phyloP scores from a whole-genome alignment of 2,888 invertebrate genomes.

The Cacoxenus indagator region DNA sequence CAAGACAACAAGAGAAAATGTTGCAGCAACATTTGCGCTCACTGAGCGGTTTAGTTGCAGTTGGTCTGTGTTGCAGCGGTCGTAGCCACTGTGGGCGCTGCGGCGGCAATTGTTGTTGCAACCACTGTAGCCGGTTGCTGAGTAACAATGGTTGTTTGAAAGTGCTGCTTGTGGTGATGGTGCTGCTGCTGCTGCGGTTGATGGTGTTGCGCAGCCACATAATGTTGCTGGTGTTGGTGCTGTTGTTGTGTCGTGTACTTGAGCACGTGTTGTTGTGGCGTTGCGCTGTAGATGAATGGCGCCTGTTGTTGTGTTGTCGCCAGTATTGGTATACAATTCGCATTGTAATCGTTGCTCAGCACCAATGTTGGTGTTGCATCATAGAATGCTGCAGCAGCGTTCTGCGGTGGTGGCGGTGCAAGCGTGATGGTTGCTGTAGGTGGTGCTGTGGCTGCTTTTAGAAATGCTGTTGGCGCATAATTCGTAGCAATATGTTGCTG shows the following conservation, averaged over 20 bases:
- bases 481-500: slow-evolving; percentile 16
- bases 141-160: slow-evolving; percentile 43
- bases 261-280: slow-evolving; percentile 51
- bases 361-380: slow-evolving; percentile 61
- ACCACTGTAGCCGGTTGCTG: slow-evolving; percentile 43
- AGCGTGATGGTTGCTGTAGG: slow-evolving; percentile 18
- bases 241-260: slow-evolving; percentile 48
- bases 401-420: slow-evolving; percentile 26
- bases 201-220: slow-evolving; percentile 10
- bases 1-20: background rate
- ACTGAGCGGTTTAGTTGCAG: background rate
- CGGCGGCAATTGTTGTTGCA: slow-evolving; percentile 53
- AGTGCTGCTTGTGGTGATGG: slow-evolving; percentile 47
- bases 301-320: slow-evolving; percentile 43
- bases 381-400: slow-evolving; percentile 42
- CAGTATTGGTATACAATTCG: slow-evolving; percentile 67
- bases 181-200: slow-evolving; percentile 48
- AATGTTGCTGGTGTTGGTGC: slow-evolving; percentile 23
- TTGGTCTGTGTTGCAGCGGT: slow-evolving; percentile 29
- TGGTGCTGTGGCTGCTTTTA: slow-evolving; percentile 53
- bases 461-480: slow-evolving; percentile 41
- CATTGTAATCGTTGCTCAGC: slow-evolving; percentile 63
- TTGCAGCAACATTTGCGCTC: background rate
- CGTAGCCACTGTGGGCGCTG: slow-evolving; percentile 49
- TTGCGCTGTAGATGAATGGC: slow-evolving; percentile 48